Evolutionary conservation across 2,113 vertebrate genomes (phyloP).

Genomic region (Xyrauchen texanus): DNA sequence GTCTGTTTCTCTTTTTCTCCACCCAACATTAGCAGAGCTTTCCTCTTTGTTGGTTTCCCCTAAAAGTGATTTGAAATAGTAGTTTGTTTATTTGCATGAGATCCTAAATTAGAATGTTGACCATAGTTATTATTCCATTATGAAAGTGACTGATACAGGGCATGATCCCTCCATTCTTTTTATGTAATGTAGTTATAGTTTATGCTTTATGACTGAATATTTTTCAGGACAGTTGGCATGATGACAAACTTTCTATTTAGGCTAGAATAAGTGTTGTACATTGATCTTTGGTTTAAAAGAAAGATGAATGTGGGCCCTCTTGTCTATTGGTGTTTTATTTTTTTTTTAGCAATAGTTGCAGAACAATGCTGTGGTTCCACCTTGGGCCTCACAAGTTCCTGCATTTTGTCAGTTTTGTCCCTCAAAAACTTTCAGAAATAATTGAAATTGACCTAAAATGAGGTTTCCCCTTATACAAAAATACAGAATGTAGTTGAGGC

Average conservation of each 20-base stretch:
- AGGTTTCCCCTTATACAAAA: not conserved
- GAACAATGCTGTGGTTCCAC: constrained; percentile 28
- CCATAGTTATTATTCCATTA: not conserved
- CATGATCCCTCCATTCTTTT: no score
- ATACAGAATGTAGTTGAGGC: not conserved
- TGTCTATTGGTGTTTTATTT: not conserved
- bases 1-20: constrained; percentile 3
- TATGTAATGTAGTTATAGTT: not conserved
- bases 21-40: not conserved
- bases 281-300: not conserved
- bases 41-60: no score
- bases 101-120: not conserved
- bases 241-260: no score
- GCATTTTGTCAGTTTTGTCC: not conserved
- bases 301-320: not conserved
- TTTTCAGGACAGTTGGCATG: no score
- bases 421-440: no score
- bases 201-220: not conserved
- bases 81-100: not conserved
- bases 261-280: not conserved
- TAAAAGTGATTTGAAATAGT: no score
- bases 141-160: not conserved
- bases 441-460: no score
- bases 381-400: constrained; percentile 14
- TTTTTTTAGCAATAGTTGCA: not conserved